These are phyloP conservation scores for Anoplolepis gracilipes DNA, from an alignment of 1,140 invertebrate species.

Conservation along the genomic window DNA sequence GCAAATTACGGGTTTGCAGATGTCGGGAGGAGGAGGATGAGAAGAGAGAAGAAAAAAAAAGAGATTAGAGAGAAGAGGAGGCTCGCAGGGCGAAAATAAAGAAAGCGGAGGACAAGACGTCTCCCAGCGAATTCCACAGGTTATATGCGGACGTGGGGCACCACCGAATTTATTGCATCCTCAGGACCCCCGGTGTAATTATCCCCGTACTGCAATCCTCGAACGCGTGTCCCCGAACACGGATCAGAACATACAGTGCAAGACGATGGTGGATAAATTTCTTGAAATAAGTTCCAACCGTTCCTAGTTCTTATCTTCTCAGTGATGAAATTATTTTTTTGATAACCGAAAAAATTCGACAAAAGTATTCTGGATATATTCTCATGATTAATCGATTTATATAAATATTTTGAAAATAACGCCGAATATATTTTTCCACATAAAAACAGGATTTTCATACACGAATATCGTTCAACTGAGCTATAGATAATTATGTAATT, in stretches of 20 bases:
- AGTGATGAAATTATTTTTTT: not conserved
- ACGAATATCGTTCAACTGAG: not conserved
- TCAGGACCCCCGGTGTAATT: constrained; percentile 58
- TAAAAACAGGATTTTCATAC: not conserved
- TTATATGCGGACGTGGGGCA: constrained; percentile 29
- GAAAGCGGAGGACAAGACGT: constrained; percentile 31
- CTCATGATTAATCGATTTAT: constrained; percentile 8
- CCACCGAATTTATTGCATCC: constrained; percentile 68
- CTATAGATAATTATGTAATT: not conserved
- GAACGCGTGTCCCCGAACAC: constrained; percentile 43
- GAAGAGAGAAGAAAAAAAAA: not conserved
- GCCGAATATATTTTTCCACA: not conserved
- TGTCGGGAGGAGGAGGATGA: not conserved
- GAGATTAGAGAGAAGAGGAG: not conserved
- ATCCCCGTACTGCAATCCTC: constrained; percentile 64
- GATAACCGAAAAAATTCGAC: not conserved
- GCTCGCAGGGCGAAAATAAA: constrained; percentile 63
- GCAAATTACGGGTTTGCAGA: constrained; percentile 71
- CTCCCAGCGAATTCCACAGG: constrained; percentile 65
- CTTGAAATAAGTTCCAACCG: constrained; percentile 10
- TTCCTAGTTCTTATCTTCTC: no score
- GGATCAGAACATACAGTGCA: not conserved
- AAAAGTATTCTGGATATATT: not conserved
- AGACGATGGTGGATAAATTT: constrained; percentile 37
- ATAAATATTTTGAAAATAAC: constrained; percentile 23